A percentile compares a stretch with the other conserved stretches of the same genome.
phyloP scores from a whole-genome alignment of 2,888 invertebrate species.

The Petrolisthes manimaculis region DNA sequence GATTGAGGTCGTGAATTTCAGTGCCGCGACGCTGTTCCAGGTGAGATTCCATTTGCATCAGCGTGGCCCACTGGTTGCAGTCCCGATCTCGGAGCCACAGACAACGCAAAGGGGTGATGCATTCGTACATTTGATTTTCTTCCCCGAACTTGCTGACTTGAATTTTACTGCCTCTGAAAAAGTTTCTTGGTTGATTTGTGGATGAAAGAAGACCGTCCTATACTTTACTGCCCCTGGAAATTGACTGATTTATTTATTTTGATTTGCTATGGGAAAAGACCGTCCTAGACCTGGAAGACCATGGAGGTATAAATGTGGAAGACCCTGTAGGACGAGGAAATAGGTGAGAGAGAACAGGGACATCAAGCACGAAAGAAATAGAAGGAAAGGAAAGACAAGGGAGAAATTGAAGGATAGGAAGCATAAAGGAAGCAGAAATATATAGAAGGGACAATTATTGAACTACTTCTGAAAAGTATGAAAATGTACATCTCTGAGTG shows the following conservation, averaged over 20 bases:
- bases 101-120: slow-evolving; percentile 80
- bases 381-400: background rate
- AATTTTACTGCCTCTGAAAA: slow-evolving; percentile 70
- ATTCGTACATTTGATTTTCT: slow-evolving; percentile 80
- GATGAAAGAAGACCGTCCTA: background rate
- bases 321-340: background rate
- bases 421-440: too few species aligned
- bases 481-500: background rate
- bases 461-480: background rate
- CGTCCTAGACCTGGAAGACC: background rate
- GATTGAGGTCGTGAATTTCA: slow-evolving; percentile 50
- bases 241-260: background rate
- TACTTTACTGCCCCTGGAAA: background rate
- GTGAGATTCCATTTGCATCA: slow-evolving; percentile 79
- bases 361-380: background rate
- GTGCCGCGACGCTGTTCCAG: slow-evolving; percentile 68
- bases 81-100: slow-evolving; percentile 78
- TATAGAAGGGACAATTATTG: background rate
- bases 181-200: slow-evolving; percentile 70
- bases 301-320: too few species aligned
- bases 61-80: slow-evolving; percentile 76
- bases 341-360: background rate
- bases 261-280: background rate
- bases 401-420: background rate
- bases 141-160: slow-evolving; percentile 79